These are phyloP conservation scores for Stenurella melanura DNA, from an alignment of 2,888 invertebrate species.

Conservation along the genomic window DNA sequence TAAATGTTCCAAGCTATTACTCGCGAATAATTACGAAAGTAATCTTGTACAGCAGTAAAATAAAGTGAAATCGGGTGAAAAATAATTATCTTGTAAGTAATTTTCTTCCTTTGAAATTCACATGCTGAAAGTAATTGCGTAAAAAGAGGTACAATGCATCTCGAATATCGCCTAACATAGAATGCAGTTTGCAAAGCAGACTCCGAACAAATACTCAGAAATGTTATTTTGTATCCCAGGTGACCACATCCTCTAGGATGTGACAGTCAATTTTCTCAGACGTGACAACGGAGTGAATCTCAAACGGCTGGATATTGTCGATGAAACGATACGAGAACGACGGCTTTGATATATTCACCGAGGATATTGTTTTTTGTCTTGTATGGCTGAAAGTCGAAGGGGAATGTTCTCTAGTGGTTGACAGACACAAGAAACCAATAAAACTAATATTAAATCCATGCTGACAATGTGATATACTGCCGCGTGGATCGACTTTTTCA, in stretches of 20 bases:
- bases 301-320: conserved; percentile 32
- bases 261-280: conserved; percentile 37
- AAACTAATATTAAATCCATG: conserved; percentile 32
- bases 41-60: conserved; percentile 56
- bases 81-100: conserved; percentile 42
- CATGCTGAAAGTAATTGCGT: conserved; percentile 22
- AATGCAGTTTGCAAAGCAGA: conserved; percentile 19
- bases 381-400: conserved; percentile 29
- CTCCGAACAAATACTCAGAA: conserved; percentile 29
- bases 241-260: conserved; percentile 29
- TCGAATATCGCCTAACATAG: conserved; percentile 1
- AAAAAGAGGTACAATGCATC: conserved; percentile 10
- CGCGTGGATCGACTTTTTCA: conserved; percentile 5
- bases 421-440: conserved; percentile 41
- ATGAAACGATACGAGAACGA: conserved; percentile 26
- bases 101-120: conserved; percentile 27
- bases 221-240: conserved; percentile 37
- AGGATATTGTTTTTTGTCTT: conserved; percentile 41
- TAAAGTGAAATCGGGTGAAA: conserved; percentile 57
- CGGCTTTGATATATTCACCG: conserved; percentile 37
- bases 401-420: conserved; percentile 27
- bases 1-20: conserved; percentile 62
- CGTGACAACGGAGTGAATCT: conserved; percentile 34
- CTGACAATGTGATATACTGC: conserved; percentile 31
- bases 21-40: conserved; percentile 60